These are phyloP conservation scores for Argyrosomus japonicus DNA, from an alignment of 2,113 vertebrate genomes.

Conservation along the genomic window DNA sequence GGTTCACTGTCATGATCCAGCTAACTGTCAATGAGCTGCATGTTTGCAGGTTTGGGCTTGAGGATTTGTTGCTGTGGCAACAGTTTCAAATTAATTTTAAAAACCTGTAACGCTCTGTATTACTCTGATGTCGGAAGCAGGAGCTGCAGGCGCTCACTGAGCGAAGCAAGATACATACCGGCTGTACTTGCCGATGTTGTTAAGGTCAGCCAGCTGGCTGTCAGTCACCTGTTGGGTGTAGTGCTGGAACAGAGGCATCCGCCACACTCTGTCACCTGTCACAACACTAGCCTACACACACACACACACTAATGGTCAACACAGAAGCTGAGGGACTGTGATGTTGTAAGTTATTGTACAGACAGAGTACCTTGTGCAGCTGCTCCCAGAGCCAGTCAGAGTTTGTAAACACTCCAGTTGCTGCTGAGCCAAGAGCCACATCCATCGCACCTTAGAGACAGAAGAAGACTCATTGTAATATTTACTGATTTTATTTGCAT, in stretches of 20 bases:
- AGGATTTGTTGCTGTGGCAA: neutral
- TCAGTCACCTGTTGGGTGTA: slow-evolving; percentile 94
- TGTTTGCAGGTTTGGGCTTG: too few species aligned
- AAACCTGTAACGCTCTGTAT: neutral
- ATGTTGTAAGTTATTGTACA: neutral
- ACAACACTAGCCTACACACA: slow-evolving; percentile 89
- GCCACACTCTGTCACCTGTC: slow-evolving; percentile 97
- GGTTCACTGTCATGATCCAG: too few species aligned
- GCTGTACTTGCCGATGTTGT: slow-evolving; percentile 95
- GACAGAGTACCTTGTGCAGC: slow-evolving; percentile 82
- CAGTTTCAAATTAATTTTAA: neutral
- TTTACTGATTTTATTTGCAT: neutral
- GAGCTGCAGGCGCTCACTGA: neutral
- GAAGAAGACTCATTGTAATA: neutral
- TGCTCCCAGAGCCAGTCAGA: slow-evolving; percentile 94
- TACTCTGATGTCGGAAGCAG: neutral
- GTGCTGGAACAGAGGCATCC: slow-evolving; percentile 98
- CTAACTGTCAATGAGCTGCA: neutral
- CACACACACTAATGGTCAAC: slow-evolving; percentile 32
- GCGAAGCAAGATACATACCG: slow-evolving; percentile 80
- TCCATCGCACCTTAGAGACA: slow-evolving; percentile 91
- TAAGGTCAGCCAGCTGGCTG: slow-evolving; percentile 94
- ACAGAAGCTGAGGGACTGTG: slow-evolving; percentile 22
- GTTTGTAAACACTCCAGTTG: slow-evolving; percentile 95
- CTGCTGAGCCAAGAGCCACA: slow-evolving; percentile 93